Conservation (phyloP, 2,113 vertebrate species). For the Thryonomys swinderianus region DNA sequence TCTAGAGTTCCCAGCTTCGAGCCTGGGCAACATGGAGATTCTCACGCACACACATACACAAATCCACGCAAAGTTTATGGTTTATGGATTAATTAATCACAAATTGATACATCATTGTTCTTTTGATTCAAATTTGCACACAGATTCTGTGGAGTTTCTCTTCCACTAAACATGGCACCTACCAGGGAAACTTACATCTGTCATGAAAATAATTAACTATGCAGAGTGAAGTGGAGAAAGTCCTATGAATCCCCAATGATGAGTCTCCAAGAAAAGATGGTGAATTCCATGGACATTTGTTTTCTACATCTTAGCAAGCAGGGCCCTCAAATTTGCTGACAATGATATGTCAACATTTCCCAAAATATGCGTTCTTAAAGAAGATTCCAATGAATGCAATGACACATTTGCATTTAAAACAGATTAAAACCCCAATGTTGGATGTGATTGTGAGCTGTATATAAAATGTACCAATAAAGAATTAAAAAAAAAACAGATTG, state of each 20-base stretch:
- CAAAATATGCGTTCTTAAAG: not conserved
- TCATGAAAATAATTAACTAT: not conserved
- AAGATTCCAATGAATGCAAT: not conserved
- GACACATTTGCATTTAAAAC: not conserved
- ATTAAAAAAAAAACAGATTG: too few relatives aligned
- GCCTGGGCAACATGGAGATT: not conserved
- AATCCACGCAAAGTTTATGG: not conserved
- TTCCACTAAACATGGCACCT: not conserved
- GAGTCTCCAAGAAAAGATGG: not conserved
- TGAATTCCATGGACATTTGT: not conserved
- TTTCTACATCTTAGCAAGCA: not conserved
- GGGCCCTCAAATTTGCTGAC: not conserved
- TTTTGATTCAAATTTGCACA: not conserved
- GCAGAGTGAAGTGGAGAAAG: not conserved
- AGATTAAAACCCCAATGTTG: too few relatives aligned
- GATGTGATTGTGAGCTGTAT: too few relatives aligned
- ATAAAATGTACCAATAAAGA: too few relatives aligned
- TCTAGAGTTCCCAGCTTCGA: not conserved
- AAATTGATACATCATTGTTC: not conserved
- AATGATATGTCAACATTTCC: not conserved
- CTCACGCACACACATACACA: not conserved
- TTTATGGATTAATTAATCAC: not conserved
- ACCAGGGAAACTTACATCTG: not conserved
- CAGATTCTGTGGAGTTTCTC: not conserved
- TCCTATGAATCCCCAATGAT: accelerated